These are phyloP conservation scores for Tipula helvola DNA, from an alignment of 2,888 invertebrate species.

Conservation along the genomic window DNA sequence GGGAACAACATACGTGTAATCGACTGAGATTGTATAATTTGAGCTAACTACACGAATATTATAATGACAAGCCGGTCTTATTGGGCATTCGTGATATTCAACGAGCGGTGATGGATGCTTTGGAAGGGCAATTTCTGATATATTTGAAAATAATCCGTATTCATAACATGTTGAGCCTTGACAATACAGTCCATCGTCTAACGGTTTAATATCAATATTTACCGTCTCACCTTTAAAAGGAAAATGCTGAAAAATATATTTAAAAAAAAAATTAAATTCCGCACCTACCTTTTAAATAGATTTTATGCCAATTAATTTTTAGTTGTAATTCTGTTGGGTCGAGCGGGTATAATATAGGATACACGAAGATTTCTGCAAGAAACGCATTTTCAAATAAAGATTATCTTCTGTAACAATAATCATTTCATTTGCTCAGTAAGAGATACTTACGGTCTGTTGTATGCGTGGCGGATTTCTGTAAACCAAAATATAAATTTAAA, in stretches of 20 bases:
- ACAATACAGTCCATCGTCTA: background rate
- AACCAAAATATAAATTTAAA: background rate
- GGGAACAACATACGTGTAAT: conserved; percentile 22
- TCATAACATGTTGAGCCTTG: background rate
- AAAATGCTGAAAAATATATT: background rate
- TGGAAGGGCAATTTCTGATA: conserved; percentile 21
- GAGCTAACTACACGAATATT: conserved; percentile 27
- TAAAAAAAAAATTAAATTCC: conserved; percentile 12
- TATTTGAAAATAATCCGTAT: background rate
- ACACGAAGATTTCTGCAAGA: background rate
- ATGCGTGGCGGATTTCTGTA: background rate
- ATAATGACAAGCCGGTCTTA: conserved; percentile 28
- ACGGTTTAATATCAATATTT: conserved; percentile 25
- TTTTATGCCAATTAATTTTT: conserved; percentile 28
- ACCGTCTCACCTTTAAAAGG: conserved; percentile 24
- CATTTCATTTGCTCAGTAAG: background rate
- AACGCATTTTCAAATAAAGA: background rate
- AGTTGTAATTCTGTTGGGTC: conserved; percentile 18
- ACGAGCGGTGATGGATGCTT: conserved; percentile 21
- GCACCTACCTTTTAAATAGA: conserved; percentile 23
- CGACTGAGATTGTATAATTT: conserved; percentile 22
- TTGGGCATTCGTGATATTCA: conserved; percentile 26
- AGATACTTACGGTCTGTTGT: background rate
- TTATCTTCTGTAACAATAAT: background rate
- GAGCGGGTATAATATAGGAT: background rate